These are phyloP conservation scores for Chanos chanos DNA, from an alignment of 2,797 vertebrate species.

Conservation along the genomic window DNA sequence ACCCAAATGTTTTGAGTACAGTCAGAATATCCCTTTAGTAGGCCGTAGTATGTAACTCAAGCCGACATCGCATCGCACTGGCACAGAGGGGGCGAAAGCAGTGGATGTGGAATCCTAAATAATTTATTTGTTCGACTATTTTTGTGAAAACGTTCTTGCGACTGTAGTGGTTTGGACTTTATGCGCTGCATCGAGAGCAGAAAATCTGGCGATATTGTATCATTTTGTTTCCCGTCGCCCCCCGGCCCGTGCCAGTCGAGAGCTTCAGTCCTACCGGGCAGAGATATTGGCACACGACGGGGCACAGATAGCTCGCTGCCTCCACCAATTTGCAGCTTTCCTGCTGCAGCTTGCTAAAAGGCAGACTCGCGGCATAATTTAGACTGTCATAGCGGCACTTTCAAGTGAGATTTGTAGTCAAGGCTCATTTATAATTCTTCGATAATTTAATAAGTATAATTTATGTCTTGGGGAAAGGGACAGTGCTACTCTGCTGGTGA, in stretches of 20 bases:
- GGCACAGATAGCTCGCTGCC: slow-evolving; percentile 55
- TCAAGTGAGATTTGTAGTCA: slow-evolving; percentile 55
- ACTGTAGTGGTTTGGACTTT: slow-evolving; percentile 21
- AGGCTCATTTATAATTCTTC: neutral
- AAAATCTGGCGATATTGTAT: slow-evolving; percentile 25
- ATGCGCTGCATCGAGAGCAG: slow-evolving; percentile 9
- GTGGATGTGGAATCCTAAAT: slow-evolving; percentile 50
- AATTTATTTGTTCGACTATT: slow-evolving; percentile 52
- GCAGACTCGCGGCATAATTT: too few species aligned
- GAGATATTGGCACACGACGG: slow-evolving; percentile 66
- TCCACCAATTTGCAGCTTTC: slow-evolving; percentile 36
- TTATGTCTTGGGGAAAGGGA: slow-evolving; percentile 41
- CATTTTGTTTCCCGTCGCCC: slow-evolving; percentile 14
- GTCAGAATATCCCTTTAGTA: slow-evolving; percentile 50
- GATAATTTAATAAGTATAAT: slow-evolving; percentile 9
- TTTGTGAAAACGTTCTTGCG: slow-evolving; percentile 41
- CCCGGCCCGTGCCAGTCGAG: slow-evolving; percentile 66
- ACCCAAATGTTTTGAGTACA: slow-evolving; percentile 34
- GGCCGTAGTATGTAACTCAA: slow-evolving; percentile 55
- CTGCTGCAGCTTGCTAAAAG: slow-evolving; percentile 20
- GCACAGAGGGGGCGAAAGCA: slow-evolving; percentile 42
- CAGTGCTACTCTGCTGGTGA: neutral
- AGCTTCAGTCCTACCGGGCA: slow-evolving; percentile 65
- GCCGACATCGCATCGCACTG: slow-evolving; percentile 53
- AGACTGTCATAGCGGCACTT: too few species aligned